Base-by-base conservation (phyloP, 2,888 invertebrate species). In the Rugalucina vietnamica region DNA sequence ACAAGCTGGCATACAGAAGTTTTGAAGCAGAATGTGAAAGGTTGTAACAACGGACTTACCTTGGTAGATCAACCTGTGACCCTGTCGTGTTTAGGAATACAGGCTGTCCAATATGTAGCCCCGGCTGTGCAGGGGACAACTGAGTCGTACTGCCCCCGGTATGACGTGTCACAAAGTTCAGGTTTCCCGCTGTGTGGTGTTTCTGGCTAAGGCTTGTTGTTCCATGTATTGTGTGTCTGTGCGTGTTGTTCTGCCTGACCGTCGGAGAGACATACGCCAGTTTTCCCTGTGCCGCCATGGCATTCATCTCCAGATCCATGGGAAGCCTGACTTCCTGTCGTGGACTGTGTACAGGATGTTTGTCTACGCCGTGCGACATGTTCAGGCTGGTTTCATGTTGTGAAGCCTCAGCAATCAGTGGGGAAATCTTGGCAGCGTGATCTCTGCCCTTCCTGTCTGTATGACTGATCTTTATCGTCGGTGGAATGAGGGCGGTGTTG, bases 191-290 rank as follows among this genome's bases (percentile, higher is more conserved):
- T 37, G 89, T 69, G 32, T 86, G 87, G 69, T 90, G 85, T 39
- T 82, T 85, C 76, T 89, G 88, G 75, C 84, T 86, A 74, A 88
- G 88, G 18, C 88, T 83, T 32, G 87, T 87, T 24, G 86, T 88
- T 73, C 87, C 89, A 49, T 88, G 85, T 77, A 88, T 80, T 2
- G 90, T 88, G 50, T 87, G 87, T 57, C 87, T 75, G 60, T 91
- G 90, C 39, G 89, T 84, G 65, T 86, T 88, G 76, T 76, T 81
- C 65, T 82, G 85, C 18, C 93, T 83, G 10, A 93, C 93, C 8
- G 93, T 93, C 1, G 93, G 93, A 0, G 93, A 93, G 24, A 93
- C 92, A 76, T 92, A 93, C 0, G 93, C 93, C 71, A 93, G 86
- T 77, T 93, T 93, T 32, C 93, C 93, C 71, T 93, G 93, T 24